Base-by-base conservation (phyloP, 2,888 invertebrate genomes). In the Trichopria drosophilae region DNA sequence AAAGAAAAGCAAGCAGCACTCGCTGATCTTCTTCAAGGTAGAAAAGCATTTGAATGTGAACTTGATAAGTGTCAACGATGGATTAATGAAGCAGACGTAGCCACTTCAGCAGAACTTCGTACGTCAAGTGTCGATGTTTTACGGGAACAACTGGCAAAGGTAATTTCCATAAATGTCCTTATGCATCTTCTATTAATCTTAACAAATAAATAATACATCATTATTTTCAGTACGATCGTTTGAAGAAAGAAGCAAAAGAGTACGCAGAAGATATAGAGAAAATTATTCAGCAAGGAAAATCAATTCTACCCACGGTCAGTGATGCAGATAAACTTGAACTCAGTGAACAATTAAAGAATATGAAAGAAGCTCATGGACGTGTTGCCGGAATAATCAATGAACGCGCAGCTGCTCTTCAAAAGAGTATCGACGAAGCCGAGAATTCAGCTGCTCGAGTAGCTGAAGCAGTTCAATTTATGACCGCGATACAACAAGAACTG, bases 61-160 rank as follows among this genome's bases (percentile, higher is more conserved):
- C 81, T 90, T 37, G 87, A 88, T 49, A 86, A 86, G 64, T 87
- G 91, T 68, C 85, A 88, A 58, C 85, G 88, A 63, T 96, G 95
- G 95, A 79, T 94, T 28, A 88, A 90, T 61, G 90, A 95, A 77
- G 91, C 91, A 20, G 93, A 94, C 75, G 88, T 90, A 1, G 88
- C 90, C 3, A 87, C 90, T 1, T 86, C 88, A 7, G 84, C 87
- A 23, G 92, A 93, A 66, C 78, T 93, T 3, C 82, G 90, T 32
- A 84, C 88, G 15, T 85, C 90, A 1, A 90, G 86, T 65, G 79
- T 92, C 15, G 90, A 90, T 61, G 82, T 92, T 0, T 77, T 95
- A 20, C 88, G 93, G 72, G 93, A 94, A 75, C 93, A 94, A 68
- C 76, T 92, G 31, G 82, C 83, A n/a, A 93, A 93, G 73, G 78